phyloP scores from a whole-genome alignment of 2,888 invertebrate genomes.

The Neria commutata region DNA sequence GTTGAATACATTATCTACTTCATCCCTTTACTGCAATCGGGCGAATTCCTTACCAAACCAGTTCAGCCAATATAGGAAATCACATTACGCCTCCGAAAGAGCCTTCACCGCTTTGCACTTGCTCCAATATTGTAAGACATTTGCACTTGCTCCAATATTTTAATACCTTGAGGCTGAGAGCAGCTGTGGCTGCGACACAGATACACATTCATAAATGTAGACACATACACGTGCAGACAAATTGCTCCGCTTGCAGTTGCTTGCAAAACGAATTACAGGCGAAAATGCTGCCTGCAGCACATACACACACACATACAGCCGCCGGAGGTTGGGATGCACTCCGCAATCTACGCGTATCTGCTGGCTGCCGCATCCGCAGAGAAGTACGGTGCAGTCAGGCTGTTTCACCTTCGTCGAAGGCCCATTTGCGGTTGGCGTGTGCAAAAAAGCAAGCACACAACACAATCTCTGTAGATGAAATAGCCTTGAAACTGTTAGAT shows the following conservation, averaged over 20 bases:
- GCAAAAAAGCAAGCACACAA: no score
- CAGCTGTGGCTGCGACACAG: no score
- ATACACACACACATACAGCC: neutral
- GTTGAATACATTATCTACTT: no score
- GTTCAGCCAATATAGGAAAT: no score
- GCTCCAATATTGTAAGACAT: neutral
- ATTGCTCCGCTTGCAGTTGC: constrained; percentile 1
- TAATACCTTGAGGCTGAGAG: neutral
- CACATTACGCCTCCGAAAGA: neutral
- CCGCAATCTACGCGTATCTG: neutral
- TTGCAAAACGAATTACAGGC: neutral
- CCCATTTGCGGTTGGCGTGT: neutral
- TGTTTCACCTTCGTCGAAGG: neutral
- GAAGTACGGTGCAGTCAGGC: neutral
- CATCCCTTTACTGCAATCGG: no score
- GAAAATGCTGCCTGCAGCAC: neutral
- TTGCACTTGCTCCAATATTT: neutral
- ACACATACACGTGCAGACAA: constrained; percentile 2
- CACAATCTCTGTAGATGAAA: no score
- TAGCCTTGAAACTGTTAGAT: no score
- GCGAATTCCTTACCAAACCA: no score
- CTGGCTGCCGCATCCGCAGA: neutral
- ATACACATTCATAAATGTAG: neutral
- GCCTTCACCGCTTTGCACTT: neutral
- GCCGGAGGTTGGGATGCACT: neutral